A percentile compares a stretch with the other conserved stretches of the same genome.
Evolutionary conservation across 2,113 vertebrate species (phyloP).

Genomic region (Rhineura floridana): DNA sequence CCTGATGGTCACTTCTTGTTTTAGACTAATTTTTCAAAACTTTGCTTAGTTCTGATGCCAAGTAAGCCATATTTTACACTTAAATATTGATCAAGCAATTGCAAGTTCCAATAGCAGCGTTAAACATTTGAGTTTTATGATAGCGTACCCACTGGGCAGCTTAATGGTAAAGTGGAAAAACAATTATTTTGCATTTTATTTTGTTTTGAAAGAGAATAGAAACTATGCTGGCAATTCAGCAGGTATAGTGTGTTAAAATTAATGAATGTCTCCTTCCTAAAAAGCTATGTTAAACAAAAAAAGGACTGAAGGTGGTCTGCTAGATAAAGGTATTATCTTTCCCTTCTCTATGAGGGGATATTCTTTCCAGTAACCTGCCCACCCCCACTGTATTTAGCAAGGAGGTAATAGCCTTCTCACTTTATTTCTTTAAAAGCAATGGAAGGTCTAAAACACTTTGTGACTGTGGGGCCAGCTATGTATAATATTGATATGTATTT

Average conservation of each 20-base stretch:
- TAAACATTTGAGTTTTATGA: background rate
- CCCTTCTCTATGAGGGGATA: background rate
- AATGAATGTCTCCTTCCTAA: background rate
- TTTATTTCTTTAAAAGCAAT: background rate
- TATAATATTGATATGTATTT: background rate
- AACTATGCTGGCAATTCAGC: background rate
- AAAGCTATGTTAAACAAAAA: background rate
- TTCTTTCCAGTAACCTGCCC: no score
- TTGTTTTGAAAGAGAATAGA: background rate
- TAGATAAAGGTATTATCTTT: background rate
- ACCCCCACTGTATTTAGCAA: background rate
- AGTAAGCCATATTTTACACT: background rate
- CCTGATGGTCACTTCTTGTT: background rate
- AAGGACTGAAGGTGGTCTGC: no score
- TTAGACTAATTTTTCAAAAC: background rate
- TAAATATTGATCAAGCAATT: background rate
- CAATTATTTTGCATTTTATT: background rate
- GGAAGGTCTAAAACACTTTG: background rate
- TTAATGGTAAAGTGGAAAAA: background rate
- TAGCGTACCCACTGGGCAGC: constrained; percentile 10
- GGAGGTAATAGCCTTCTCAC: background rate
- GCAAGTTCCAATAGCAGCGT: background rate
- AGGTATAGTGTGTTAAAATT: background rate
- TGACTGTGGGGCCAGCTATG: no score
- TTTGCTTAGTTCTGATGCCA: background rate